Evolutionary conservation across 2,797 vertebrate species (phyloP), one percentile per base, ranked within the genome.

Genomic region (Fistularia commersonii): DNA sequence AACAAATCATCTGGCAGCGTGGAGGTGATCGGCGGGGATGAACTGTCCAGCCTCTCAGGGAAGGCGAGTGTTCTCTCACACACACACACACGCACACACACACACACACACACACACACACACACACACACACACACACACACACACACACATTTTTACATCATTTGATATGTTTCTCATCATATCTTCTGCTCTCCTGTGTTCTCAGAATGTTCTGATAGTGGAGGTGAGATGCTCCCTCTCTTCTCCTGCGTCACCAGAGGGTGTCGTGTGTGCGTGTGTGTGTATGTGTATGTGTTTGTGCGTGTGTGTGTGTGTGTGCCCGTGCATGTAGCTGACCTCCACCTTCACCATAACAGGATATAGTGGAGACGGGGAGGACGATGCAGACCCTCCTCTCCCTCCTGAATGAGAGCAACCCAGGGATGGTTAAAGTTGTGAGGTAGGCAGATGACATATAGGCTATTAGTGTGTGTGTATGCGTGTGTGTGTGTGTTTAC

Each of bases 381-480:
- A 94, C 91, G 6, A 93, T 92, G 85, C 88, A 90, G 82, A 90
- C 90, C 0, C 73, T 94, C 5, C 87, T 94, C 5, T 86, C 87
- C 39, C 79, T 91, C 71, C 77, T 94, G 59, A 85, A 76, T 52
- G 82, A 91, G 58, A 87, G 85, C 5, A 67, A 89, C 61, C 91
- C 93, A 65, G 92, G 92, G 61, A 92, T 91, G 91, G 89, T 95
- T 23, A 93, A 93, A 90, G 93, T 94, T 53, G 91, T 90, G 47
- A 94, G 93, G 92, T 93, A 87, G 48, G 80, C 36, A 11, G 32
- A n/a, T n/a, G n/a, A n/a, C n/a, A n/a, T n/a, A n/a, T 43, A 33
- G 57, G 48, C 43, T 45, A 35, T 41, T 35, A 37, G 1, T 35
- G 6, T 55, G 51, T 75, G 34, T 41, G 41, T 39, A 54, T 23